Conservation (phyloP, 1,140 invertebrate species). For the Daktulosphaira vitifoliae region DNA sequence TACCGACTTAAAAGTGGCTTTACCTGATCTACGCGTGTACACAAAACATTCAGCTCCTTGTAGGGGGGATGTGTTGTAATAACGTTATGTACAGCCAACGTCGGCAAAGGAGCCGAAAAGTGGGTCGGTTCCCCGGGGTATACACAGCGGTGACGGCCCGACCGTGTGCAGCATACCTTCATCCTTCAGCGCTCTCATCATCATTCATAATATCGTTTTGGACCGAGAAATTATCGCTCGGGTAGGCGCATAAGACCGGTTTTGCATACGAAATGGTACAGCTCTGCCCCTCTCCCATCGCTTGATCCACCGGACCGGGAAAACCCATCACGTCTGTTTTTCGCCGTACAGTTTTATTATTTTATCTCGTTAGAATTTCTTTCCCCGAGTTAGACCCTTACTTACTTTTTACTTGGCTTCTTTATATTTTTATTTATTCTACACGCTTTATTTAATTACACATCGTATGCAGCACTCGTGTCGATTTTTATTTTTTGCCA, state of each 20-base stretch:
- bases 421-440: not conserved
- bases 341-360: not conserved
- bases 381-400: not conserved
- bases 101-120: too few relatives aligned
- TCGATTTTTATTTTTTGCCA: too few relatives aligned
- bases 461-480: too few relatives aligned
- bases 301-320: not conserved
- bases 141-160: too few relatives aligned
- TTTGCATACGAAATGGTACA: slow-evolving; percentile 24
- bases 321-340: slow-evolving; percentile 29
- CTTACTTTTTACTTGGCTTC: not conserved
- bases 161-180: too few relatives aligned
- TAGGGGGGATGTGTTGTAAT: too few relatives aligned
- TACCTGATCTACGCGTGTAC: too few relatives aligned
- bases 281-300: not conserved
- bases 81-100: too few relatives aligned
- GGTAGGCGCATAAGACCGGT: slow-evolving; percentile 19
- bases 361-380: slow-evolving; percentile 9
- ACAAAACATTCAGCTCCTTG: too few relatives aligned
- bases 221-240: not conserved
- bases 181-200: too few relatives aligned
- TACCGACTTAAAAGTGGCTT: too few relatives aligned
- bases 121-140: too few relatives aligned
- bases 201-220: not conserved
- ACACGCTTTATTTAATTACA: slow-evolving; percentile 22